Evolutionary conservation across 2,888 invertebrate genomes (phyloP).

Genomic region (Netelia virgata): DNA sequence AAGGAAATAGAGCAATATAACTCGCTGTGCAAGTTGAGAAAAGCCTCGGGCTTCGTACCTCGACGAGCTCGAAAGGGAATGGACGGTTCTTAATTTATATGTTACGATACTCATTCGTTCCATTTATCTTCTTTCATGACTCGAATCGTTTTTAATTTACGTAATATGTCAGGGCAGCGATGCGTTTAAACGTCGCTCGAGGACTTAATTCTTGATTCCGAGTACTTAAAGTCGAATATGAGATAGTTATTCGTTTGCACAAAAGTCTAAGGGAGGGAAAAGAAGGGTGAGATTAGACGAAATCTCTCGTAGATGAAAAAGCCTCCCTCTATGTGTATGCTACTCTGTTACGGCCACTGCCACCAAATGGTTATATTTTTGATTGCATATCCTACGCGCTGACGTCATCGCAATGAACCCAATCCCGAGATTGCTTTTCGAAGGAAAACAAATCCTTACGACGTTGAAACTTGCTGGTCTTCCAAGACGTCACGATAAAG

Average conservation of each 20-base stretch:
- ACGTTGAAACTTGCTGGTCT: conserved; percentile 5
- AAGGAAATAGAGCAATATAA: not conserved
- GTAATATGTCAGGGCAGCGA: not conserved
- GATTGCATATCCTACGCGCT: not conserved
- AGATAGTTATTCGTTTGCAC: not conserved
- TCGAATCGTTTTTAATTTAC: not conserved
- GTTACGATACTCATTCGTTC: conserved; percentile 14
- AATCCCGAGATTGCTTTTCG: conserved; percentile 36
- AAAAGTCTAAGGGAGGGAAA: not conserved
- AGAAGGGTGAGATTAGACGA: not conserved
- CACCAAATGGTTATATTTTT: not conserved
- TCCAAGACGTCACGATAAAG: not conserved
- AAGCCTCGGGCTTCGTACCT: not conserved
- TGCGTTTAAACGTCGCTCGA: not conserved
- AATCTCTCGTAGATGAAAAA: conserved; percentile 1
- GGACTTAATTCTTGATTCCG: not conserved
- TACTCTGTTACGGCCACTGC: not conserved
- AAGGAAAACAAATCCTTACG: not conserved
- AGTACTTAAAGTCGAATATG: not conserved
- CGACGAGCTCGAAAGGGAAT: conserved; percentile 13
- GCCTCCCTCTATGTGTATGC: not conserved
- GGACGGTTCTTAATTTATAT: conserved; percentile 12
- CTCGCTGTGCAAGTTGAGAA: not conserved
- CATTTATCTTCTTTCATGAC: not conserved
- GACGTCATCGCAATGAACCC: not conserved